These are phyloP conservation scores for Sebastes elongatus DNA, from an alignment of 2,797 vertebrate genomes.

Conservation along the genomic window DNA sequence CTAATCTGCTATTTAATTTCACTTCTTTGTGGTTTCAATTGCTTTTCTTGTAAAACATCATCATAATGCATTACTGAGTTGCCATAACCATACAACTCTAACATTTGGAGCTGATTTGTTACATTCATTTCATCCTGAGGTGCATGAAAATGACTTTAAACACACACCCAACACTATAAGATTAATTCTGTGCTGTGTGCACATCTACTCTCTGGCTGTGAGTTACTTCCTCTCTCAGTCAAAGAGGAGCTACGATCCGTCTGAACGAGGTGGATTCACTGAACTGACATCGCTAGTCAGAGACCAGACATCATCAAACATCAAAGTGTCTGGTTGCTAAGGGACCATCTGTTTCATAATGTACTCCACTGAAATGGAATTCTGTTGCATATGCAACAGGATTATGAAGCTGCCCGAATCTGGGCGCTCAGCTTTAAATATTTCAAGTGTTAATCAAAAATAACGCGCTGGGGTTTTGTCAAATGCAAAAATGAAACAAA, in stretches of 20 bases:
- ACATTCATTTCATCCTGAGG: neutral
- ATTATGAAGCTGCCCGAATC: constrained; percentile 50
- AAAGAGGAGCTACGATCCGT: constrained; percentile 24
- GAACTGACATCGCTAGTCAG: constrained; percentile 65
- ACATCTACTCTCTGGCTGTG: neutral
- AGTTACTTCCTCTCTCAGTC: constrained; percentile 20
- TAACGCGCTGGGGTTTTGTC: constrained; percentile 38
- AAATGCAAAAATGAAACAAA: constrained; percentile 43
- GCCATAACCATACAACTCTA: neutral
- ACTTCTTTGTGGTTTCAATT: constrained; percentile 1
- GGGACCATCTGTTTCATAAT: constrained; percentile 78
- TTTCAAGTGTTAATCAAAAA: constrained; percentile 60
- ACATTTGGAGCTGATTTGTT: constrained; percentile 8
- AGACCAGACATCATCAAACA: constrained; percentile 74
- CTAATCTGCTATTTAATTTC: neutral
- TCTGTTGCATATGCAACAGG: constrained; percentile 68
- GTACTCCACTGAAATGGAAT: constrained; percentile 62
- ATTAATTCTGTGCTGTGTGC: constrained; percentile 2
- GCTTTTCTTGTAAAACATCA: constrained; percentile 4
- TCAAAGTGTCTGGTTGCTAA: constrained; percentile 75
- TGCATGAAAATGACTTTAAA: constrained; percentile 20
- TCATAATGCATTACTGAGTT: neutral
- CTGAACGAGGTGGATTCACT: constrained; percentile 59
- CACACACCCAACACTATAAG: neutral
- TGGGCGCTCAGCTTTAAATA: constrained; percentile 43